Percentiles rank a stretch among this genome's conserved stretches.
Evolutionary conservation across 1,140 invertebrate species (phyloP).

Genomic region (Holcopasites calliopsidis): DNA sequence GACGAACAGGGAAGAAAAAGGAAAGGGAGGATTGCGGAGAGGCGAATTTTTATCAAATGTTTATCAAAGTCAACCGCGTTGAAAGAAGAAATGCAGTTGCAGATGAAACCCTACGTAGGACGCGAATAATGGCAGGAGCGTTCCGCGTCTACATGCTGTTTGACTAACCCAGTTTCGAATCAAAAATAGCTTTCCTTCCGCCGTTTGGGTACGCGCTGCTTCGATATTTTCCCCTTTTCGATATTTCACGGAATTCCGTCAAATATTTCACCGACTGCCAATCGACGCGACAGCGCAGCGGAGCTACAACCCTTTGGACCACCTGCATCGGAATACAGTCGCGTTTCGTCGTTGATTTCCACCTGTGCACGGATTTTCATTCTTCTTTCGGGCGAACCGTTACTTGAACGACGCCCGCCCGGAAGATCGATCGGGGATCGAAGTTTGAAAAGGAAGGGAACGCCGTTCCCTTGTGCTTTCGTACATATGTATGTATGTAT

Average conservation of each 20-base stretch:
- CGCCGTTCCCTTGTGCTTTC: too few species aligned
- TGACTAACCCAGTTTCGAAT: constrained; percentile 62
- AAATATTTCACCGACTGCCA: constrained; percentile 26
- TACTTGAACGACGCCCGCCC: not conserved
- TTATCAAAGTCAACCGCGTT: not conserved
- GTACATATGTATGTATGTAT: not conserved
- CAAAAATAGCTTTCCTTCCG: constrained; percentile 51
- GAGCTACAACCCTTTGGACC: not conserved
- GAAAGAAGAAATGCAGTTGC: constrained; percentile 15
- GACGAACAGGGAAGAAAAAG: not conserved
- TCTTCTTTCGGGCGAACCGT: constrained; percentile 10
- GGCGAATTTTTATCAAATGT: too few species aligned
- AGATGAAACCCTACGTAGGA: constrained; percentile 23
- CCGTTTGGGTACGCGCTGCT: not conserved
- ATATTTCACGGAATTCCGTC: constrained; percentile 38
- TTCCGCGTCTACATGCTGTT: constrained; percentile 40
- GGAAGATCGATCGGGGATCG: not conserved
- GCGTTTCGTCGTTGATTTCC: constrained; percentile 10
- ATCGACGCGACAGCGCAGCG: not conserved
- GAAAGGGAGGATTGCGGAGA: not conserved
- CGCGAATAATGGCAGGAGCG: constrained; percentile 34
- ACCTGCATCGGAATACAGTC: not conserved
- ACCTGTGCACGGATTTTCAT: constrained; percentile 20
- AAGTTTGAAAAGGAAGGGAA: not conserved
- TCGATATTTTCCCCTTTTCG: not conserved